Conservation (phyloP, 1,140 invertebrate genomes). For the Pseudomyrmex dendroicus region DNA sequence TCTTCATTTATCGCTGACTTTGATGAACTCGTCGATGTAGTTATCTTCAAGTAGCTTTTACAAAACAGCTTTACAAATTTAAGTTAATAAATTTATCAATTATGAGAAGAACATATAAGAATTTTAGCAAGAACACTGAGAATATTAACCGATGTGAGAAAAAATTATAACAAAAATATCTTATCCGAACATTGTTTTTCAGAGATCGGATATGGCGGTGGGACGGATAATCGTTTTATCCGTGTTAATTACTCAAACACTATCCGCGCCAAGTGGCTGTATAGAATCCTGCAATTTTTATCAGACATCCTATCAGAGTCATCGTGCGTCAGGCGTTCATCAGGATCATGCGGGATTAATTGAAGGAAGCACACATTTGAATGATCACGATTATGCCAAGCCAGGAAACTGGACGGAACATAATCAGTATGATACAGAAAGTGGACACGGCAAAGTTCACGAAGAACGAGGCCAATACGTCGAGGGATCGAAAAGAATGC, state of each 20-base stretch:
- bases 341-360: constrained; percentile 37
- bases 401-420: constrained; percentile 78
- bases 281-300: constrained; percentile 67
- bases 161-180: not conserved
- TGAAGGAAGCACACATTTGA: constrained; percentile 38
- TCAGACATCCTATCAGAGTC: constrained; percentile 35
- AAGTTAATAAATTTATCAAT: constrained; percentile 4
- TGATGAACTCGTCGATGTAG: constrained; percentile 19
- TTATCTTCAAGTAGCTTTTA: not conserved
- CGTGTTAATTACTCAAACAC: constrained; percentile 52
- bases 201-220: constrained; percentile 65
- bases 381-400: constrained; percentile 63
- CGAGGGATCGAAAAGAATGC: constrained; percentile 63
- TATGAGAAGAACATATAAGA: constrained; percentile 8
- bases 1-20: constrained; percentile 30
- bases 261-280: constrained; percentile 74
- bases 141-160: not conserved
- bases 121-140: not conserved
- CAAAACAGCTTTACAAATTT: not conserved
- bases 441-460: constrained; percentile 73
- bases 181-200: constrained; percentile 51
- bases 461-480: constrained; percentile 76
- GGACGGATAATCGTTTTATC: constrained; percentile 64
- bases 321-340: constrained; percentile 12
- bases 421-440: constrained; percentile 69